Percentiles rank a stretch among this genome's conserved stretches.
These are phyloP conservation scores for Heliconius aoede DNA, from an alignment of 2,888 invertebrate genomes.

Conservation along the genomic window DNA sequence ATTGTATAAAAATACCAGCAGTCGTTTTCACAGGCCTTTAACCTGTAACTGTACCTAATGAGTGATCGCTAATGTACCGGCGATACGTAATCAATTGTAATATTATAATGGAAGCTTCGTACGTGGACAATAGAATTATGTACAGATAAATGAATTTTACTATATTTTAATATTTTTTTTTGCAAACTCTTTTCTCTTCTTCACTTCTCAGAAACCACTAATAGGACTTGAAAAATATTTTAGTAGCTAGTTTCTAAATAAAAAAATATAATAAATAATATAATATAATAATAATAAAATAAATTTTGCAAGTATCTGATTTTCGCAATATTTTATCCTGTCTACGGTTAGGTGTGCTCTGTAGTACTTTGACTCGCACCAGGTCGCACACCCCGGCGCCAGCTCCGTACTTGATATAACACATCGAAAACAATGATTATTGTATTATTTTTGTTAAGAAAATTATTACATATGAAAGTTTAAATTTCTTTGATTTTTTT, in stretches of 20 bases:
- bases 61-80: constrained; percentile 1
- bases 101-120: neutral
- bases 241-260: no score
- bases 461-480: no score
- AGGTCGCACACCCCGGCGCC: constrained; percentile 32
- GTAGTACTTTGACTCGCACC: constrained; percentile 23
- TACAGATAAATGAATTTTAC: neutral
- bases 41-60: constrained; percentile 15
- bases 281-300: no score
- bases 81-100: constrained; percentile 3
- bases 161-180: no score
- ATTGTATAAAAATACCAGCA: neutral
- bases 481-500: no score
- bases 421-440: neutral
- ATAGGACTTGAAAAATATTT: no score
- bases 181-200: neutral
- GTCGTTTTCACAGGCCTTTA: constrained; percentile 4
- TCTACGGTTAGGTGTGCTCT: neutral
- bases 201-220: no score
- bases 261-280: no score
- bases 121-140: neutral
- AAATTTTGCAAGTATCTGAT: constrained; percentile 5
- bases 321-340: constrained; percentile 4
- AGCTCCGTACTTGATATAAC: constrained; percentile 14
- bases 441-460: neutral